These are phyloP conservation scores for Epizoanthus stellaris DNA, from an alignment of 92 coral and sea anemone genomes.

Conservation along the genomic window DNA sequence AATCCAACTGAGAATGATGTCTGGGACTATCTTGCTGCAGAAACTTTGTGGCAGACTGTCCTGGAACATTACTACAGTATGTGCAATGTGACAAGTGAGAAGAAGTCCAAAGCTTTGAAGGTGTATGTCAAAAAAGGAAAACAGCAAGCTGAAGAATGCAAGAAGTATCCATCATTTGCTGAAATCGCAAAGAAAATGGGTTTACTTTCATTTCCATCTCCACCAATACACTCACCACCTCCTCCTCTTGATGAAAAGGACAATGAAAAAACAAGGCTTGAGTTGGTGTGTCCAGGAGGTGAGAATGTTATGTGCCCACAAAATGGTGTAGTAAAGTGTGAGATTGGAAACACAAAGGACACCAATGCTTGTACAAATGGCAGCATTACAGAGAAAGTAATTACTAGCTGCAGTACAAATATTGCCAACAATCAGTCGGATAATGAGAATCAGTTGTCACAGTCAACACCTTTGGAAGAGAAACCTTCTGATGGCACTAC, in stretches of 20 bases:
- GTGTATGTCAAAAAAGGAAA: constrained; percentile 72
- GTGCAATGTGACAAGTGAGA: constrained; percentile 65
- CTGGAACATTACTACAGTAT: constrained; percentile 88
- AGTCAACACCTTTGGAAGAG: constrained; percentile 19
- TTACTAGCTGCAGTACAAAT: background rate
- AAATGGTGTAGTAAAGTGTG: background rate
- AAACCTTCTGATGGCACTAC: background rate
- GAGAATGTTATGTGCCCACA: background rate
- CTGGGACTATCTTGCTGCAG: constrained; percentile 85
- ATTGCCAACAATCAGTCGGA: background rate
- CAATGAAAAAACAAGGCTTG: constrained; percentile 2
- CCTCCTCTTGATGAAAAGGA: background rate
- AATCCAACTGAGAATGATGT: constrained; percentile 34
- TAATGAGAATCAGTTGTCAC: background rate
- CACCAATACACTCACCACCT: background rate
- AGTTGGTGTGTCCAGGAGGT: background rate
- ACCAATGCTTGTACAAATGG: background rate
- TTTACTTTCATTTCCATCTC: constrained; percentile 12
- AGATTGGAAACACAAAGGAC: background rate
- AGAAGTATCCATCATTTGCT: constrained; percentile 75
- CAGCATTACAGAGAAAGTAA: background rate
- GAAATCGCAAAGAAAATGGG: constrained; percentile 75
- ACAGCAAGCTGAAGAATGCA: constrained; percentile 37
- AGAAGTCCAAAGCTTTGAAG: constrained; percentile 62
- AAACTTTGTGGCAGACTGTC: constrained; percentile 88